phyloP scores from a whole-genome alignment of 2,888 invertebrate species.

The Catocala nupta region DNA sequence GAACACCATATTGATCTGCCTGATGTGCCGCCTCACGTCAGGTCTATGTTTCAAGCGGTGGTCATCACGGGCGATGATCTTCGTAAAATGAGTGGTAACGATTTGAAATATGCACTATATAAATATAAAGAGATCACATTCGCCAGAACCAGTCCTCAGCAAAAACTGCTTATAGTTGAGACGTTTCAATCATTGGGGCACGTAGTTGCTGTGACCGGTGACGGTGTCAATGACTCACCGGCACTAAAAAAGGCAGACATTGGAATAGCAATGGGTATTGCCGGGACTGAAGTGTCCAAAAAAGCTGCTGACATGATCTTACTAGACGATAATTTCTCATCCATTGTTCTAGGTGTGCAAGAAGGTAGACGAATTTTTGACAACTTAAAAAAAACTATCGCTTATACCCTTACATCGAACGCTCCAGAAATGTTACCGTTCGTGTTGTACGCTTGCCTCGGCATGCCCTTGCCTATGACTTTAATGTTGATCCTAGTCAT shows the following conservation, averaged over 20 bases:
- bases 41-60: constrained; percentile 73
- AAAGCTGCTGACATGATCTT: constrained; percentile 97
- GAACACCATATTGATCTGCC: constrained; percentile 85
- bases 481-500: constrained; percentile 89
- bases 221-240: constrained; percentile 96
- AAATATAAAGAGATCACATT: constrained; percentile 91
- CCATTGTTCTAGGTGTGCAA: constrained; percentile 94
- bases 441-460: constrained; percentile 90
- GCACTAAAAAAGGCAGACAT: constrained; percentile 95
- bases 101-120: constrained; percentile 87
- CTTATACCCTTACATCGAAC: constrained; percentile 94
- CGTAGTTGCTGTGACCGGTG: constrained; percentile 95
- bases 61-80: constrained; percentile 86
- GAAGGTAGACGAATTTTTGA: constrained; percentile 94
- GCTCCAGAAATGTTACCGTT: constrained; percentile 95
- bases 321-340: constrained; percentile 95
- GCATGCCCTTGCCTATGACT: constrained; percentile 91
- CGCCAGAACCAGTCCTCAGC: constrained; percentile 91
- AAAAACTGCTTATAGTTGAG: constrained; percentile 91
- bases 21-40: constrained; percentile 83
- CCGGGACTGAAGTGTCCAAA: constrained; percentile 93
- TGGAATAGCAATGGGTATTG: constrained; percentile 93
- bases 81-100: constrained; percentile 84
- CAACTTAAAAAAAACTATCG: constrained; percentile 95
- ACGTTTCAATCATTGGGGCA: constrained; percentile 92